phyloP scores from a whole-genome alignment of 2,797 vertebrate genomes.

The Ctenochaetus hawaiiensis region DNA sequence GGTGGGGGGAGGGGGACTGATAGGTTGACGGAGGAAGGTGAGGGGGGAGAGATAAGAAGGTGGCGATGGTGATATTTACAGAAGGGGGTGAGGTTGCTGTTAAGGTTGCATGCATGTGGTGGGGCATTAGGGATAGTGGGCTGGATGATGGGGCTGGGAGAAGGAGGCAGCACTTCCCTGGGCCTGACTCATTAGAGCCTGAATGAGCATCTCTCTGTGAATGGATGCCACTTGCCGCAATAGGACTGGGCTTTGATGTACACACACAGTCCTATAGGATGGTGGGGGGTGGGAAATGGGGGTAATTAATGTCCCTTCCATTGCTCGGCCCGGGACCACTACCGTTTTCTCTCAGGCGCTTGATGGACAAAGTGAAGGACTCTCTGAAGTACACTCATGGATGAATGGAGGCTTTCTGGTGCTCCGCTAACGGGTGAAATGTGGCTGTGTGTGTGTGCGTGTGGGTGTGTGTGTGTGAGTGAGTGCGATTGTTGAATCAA shows the following conservation, averaged over 20 bases:
- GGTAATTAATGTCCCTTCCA: constrained; percentile 71
- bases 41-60: background rate
- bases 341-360: constrained; percentile 55
- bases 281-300: constrained; percentile 24
- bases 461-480: background rate
- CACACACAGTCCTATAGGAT: constrained; percentile 47
- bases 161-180: constrained; percentile 52
- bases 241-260: constrained; percentile 67
- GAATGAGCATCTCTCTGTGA: constrained; percentile 71
- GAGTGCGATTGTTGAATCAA: constrained; percentile 54
- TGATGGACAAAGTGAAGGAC: constrained; percentile 73
- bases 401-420: constrained; percentile 77
- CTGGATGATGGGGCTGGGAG: constrained; percentile 30
- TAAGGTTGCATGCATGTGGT: constrained; percentile 65
- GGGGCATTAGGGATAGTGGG: constrained; percentile 16
- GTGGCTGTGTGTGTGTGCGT: constrained; percentile 24
- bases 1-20: constrained; percentile 5
- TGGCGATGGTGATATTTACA: background rate
- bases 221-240: constrained; percentile 59
- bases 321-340: constrained; percentile 36
- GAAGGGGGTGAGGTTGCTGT: constrained; percentile 34
- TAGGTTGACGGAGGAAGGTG: constrained; percentile 4
- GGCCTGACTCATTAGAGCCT: constrained; percentile 62
- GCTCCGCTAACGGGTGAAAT: constrained; percentile 58
- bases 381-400: constrained; percentile 68